Conservation (phyloP, 2,113 vertebrate genomes). For the human region GRCh38 chr20:53960501-53961000, state of each 20-base stretch:
- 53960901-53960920: neutral
- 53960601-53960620: neutral
- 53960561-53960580: no score
- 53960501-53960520: neutral
- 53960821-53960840: neutral
- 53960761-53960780: neutral
- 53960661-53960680: no score
- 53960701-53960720: neutral
- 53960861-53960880: neutral
- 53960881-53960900: neutral
- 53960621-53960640: neutral
- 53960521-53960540: neutral
- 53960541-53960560: neutral
- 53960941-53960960: neutral
- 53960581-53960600: neutral
- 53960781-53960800: neutral
- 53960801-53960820: neutral
- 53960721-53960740: neutral
- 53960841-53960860: constrained; percentile 21
- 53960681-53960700: neutral
- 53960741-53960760: neutral
- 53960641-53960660: neutral
- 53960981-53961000: neutral
- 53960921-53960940: neutral
- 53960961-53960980: neutral